Percentiles rank a stretch among this genome's conserved stretches.
phyloP scores from a whole-genome alignment of 2,113 vertebrate genomes.

The Oryzias woworae region DNA sequence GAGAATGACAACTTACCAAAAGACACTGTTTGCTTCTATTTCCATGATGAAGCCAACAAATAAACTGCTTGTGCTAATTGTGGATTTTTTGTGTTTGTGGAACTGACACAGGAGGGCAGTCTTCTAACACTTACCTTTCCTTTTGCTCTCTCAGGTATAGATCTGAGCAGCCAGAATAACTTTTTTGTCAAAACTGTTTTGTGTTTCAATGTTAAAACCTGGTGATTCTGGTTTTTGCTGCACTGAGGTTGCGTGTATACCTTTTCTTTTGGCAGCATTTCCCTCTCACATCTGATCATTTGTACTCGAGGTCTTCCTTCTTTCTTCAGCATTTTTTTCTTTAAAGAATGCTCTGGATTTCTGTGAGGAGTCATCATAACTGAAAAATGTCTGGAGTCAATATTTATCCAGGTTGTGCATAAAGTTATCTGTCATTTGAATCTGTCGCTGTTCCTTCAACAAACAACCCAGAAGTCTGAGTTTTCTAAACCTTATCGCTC shows the following conservation, averaged over 20 bases:
- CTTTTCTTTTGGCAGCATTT: too few relatives aligned
- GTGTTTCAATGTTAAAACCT: too few relatives aligned
- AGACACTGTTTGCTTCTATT: conserved; percentile 33
- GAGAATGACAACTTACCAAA: conserved; percentile 70
- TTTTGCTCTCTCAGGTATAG: conserved; percentile 3
- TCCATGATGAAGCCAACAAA: background rate
- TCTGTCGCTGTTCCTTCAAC: conserved; percentile 34
- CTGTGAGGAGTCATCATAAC: conserved; percentile 11
- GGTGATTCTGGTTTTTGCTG: too few relatives aligned
- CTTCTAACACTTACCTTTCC: conserved; percentile 59
- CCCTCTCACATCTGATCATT: too few relatives aligned
- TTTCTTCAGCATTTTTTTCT: conserved; percentile 1
- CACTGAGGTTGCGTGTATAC: too few relatives aligned
- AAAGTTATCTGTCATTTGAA: conserved; percentile 46
- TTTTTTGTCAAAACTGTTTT: background rate
- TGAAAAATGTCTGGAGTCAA: conserved; percentile 43
- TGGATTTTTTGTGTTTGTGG: conserved; percentile 46
- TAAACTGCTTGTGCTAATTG: background rate
- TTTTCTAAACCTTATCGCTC: conserved; percentile 5
- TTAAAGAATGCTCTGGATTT: background rate
- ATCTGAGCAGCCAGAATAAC: background rate
- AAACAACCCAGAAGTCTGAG: conserved; percentile 41
- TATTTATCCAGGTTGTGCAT: conserved; percentile 46
- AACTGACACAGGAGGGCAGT: conserved; percentile 78
- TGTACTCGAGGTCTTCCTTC: background rate